Percentiles rank a stretch among this genome's conserved stretches.
These are phyloP conservation scores for Dascyllus trimaculatus DNA, from an alignment of 2,113 vertebrate genomes.

Conservation along the genomic window DNA sequence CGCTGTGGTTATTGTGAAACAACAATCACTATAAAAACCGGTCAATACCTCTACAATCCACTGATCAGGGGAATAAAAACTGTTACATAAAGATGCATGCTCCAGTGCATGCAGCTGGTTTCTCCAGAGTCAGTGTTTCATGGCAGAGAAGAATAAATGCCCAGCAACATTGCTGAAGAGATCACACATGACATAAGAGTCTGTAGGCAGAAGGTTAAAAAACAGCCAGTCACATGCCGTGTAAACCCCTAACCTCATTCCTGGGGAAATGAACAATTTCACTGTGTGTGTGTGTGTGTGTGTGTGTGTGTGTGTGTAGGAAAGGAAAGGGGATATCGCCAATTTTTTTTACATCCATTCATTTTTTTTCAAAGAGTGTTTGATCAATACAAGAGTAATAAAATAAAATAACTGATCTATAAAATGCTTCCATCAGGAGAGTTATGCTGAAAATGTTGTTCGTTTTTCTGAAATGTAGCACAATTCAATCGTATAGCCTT, in stretches of 20 bases:
- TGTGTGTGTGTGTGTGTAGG: not conserved
- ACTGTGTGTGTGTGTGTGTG: slow-evolving; percentile 8
- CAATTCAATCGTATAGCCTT: not conserved
- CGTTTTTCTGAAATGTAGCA: not conserved
- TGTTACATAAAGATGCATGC: slow-evolving; percentile 43
- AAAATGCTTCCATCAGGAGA: not conserved
- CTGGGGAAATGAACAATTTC: slow-evolving; percentile 70
- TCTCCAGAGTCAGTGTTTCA: slow-evolving; percentile 73
- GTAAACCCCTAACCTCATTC: slow-evolving; percentile 81
- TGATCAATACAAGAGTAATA: not conserved
- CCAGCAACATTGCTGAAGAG: slow-evolving; percentile 80
- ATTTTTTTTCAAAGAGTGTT: slow-evolving; percentile 11
- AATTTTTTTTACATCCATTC: slow-evolving; percentile 22
- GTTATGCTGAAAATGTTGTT: not conserved
- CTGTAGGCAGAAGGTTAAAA: slow-evolving; percentile 86
- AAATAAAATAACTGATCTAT: slow-evolving; percentile 13
- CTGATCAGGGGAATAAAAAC: slow-evolving; percentile 33
- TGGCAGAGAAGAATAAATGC: slow-evolving; percentile 69
- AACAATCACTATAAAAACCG: slow-evolving; percentile 25
- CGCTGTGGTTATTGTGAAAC: slow-evolving; percentile 31
- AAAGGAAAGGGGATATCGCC: not conserved
- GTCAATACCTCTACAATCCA: slow-evolving; percentile 43
- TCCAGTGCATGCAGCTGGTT: slow-evolving; percentile 65
- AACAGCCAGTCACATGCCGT: slow-evolving; percentile 81
- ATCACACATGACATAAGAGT: slow-evolving; percentile 85